Evolutionary conservation across 1,140 invertebrate genomes (phyloP).

Genomic region (Papilio polytes): DNA sequence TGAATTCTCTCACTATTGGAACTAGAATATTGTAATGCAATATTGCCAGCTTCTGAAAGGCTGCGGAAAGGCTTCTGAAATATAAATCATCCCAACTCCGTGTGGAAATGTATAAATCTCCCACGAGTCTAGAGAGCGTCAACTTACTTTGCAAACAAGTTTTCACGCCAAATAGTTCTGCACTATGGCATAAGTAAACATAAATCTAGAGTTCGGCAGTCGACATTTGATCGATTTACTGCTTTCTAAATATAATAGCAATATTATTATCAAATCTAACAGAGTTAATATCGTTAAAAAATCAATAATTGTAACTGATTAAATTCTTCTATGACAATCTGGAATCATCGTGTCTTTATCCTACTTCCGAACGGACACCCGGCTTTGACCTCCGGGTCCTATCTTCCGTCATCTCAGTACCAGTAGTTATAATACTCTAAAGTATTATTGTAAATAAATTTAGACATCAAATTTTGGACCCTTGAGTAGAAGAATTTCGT

Average conservation of each 20-base stretch:
- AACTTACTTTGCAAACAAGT: conserved; percentile 23
- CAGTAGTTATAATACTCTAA: too few species aligned
- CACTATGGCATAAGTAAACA: not conserved
- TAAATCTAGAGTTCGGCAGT: not conserved
- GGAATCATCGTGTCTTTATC: too few species aligned
- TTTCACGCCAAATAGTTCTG: conserved; percentile 21
- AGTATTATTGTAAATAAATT: too few species aligned
- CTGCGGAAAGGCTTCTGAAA: conserved; percentile 10
- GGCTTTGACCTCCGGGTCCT: too few species aligned
- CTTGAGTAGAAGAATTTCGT: too few species aligned
- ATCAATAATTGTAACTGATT: too few species aligned
- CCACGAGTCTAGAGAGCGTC: conserved; percentile 4
- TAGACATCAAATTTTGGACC: too few species aligned
- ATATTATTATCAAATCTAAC: not conserved
- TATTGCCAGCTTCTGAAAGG: not conserved
- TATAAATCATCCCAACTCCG: conserved; percentile 6
- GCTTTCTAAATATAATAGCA: not conserved
- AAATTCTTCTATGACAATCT: too few species aligned
- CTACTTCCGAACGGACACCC: too few species aligned
- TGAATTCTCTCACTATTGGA: not conserved
- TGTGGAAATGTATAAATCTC: conserved; percentile 25
- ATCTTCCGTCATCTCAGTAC: too few species aligned
- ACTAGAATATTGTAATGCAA: not conserved
- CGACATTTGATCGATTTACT: conserved; percentile 25
- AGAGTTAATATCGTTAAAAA: not conserved